Evolutionary conservation across 2,113 vertebrate species (phyloP), one percentile per base, ranked within the genome.

Genomic region (Sprattus sprattus): DNA sequence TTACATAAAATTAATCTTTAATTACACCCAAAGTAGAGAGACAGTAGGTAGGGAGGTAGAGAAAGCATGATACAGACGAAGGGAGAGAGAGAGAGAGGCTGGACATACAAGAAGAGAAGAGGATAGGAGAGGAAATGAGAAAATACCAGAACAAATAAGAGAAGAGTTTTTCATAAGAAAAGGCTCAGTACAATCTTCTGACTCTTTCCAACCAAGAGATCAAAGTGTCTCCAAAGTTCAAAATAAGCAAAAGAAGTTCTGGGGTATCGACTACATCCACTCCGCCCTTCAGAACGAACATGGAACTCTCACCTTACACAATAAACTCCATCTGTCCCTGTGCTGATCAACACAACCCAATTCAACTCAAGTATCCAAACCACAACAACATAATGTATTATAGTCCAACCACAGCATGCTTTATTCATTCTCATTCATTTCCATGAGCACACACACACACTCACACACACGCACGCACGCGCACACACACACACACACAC

Each of bases 1-100:
- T 22, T 47, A 80, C 47, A 64, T 83, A 50, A 87, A 52, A 85
- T 81, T 44, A 83, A 46, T 64, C 71, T 64, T n/a, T n/a, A n/a
- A 32, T 10, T 20, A 78, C 71, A 78, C 71, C 71, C 15, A 46
- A 5, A 81, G 64, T 39, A 47, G 13, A 82, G 47, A 75, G 39
- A 46, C 32, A 15, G 25, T n/a, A 15, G 25, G 32, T 20, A 78
- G 8, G 9, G 5, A 32, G n/a, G 20, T 64, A 25, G 8, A n/a
- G 60, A 39, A 39, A 39, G 39, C 39, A 39, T 39, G 39, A 39
- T 39, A 39, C 8, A 25, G 64, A 25, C 1, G 8, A n/a, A 7
- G 64, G 10, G 22, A 67, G 60, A 9, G 60, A 25, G 6, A 28
- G 13, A 71, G 64, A 71, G n/a, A 10, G 3, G 10, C 9, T 10